Base-by-base conservation (phyloP, 2,797 vertebrate genomes). In the Coregonus sp. region DNA sequence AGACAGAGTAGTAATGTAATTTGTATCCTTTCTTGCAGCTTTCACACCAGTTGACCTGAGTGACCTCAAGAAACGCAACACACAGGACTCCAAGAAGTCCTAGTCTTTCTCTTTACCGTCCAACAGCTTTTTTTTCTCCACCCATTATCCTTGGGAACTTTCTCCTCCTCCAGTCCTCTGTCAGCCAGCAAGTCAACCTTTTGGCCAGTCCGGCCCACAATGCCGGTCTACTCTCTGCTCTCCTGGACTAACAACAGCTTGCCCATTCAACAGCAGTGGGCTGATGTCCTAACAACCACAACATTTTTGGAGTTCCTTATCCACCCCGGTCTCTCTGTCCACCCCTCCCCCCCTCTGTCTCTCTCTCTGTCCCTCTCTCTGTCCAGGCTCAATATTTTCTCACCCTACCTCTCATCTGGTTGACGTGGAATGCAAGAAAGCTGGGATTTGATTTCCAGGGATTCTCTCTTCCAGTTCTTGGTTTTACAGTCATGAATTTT, bases 41-140 rank as follows among this genome's bases (percentile, higher is more conserved):
- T 99, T 99, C 86, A 98, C 96, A 85, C 98, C 97, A 72, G 95
- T 99, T 52, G 98, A 99, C 93, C 94, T 99, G 93, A 97, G 95
- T 12, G 98, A 99, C 86, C 94, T 99, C 91, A 98, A 96, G 91
- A 97, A 96, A 87, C 95, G 97, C 89, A 97, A 92, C 92, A 95
- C 95, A 95, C 97, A 97, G 90, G 97, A 99, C 75, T 87, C 96
- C 73, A 98, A 98, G 93, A 99, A 99, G 93, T 98, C 97, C 89
- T 99, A 98, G 95, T 94, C 82, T 83, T 88, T 87, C 73, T 54
- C 31, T 25, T 68, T 70, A 82, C 33, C 73, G 76, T 82, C 84
- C 75, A 31, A 73, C 82, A 78, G 74, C 81, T 88, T 91, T 89
- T 89, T 88, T 82, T 83, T 81, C 20, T 82, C 78, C 84, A 85